Evolutionary conservation across 2,113 vertebrate species (phyloP).

Genomic region (Raphicerus campestris): DNA sequence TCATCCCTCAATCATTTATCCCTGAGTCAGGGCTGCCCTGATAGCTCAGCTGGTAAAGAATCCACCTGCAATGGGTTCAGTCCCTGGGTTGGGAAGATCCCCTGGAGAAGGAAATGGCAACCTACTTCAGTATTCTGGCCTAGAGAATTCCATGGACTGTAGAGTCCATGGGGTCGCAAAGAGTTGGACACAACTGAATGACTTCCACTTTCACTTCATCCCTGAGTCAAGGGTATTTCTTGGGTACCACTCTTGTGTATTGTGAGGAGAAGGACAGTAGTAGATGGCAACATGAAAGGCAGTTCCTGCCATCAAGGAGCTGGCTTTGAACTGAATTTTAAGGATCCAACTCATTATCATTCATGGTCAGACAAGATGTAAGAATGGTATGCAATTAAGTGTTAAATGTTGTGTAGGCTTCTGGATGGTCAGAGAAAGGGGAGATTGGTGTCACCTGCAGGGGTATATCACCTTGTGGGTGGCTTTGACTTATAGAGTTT

Average conservation of each 20-base stretch:
- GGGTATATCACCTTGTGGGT: too few relatives aligned
- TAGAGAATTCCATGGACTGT: background rate
- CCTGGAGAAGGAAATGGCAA: background rate
- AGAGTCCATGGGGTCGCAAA: background rate
- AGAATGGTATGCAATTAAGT: background rate
- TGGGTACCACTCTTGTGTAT: background rate
- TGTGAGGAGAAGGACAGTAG: background rate
- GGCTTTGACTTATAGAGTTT: background rate
- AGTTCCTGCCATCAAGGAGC: background rate
- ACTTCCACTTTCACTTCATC: background rate
- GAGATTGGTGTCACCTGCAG: background rate
- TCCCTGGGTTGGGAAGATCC: background rate
- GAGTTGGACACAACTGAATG: background rate
- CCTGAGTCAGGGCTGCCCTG: background rate
- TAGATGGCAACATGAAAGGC: background rate
- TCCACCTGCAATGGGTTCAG: background rate
- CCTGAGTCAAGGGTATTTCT: background rate
- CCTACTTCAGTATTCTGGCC: background rate
- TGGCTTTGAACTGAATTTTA: background rate
- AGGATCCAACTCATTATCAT: background rate
- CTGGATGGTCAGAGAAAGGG: background rate
- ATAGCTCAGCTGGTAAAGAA: background rate
- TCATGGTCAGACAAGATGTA: background rate
- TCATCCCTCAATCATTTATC: background rate
- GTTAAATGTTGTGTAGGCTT: background rate